Evolutionary conservation across 1,140 invertebrate genomes (phyloP), one percentile per base, ranked within the genome.

Genomic region (Rhyzopertha dominica): DNA sequence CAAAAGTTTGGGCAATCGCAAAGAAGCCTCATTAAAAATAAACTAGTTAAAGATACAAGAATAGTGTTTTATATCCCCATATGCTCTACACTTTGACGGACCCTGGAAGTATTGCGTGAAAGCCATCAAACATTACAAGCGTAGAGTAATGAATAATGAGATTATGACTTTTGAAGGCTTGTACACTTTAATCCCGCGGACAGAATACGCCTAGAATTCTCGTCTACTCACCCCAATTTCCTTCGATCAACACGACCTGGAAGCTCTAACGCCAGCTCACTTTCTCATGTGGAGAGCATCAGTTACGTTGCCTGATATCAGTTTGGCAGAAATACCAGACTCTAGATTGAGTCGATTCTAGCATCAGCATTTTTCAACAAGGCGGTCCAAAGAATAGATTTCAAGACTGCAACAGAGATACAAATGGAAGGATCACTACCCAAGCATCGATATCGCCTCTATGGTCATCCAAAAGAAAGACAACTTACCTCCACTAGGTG

Each of bases 81-180:
- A 37, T 4, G 59, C 66, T n/a, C 62, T 63, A 5, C 61, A 70
- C 53, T 69, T 72, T 45, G 68, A 69, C 16, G 68, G 68, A 7
- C 16, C 67, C 13, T 69, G 65, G 56, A 71, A 73, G 47, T 43
- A 59, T 2, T 60, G 54, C 1, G 58, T 73, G 1, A 67, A 67
- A 49, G 49, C 46, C 12, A 49, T 60, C 5, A 73, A 72, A 43
- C 51, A 51, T 29, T 65, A 67, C 44, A 36, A 69, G 4, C 31
- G 50, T 12, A 47, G 56, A 2, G 49, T 55, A 5, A 20, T 59
- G 5, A 51, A 50, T 7, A 51, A 29, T 48, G 22, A n/a, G n/a
- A n/a, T n/a, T n/a, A n/a, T n/a, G n/a, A n/a, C n/a, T n/a, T n/a
- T n/a, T n/a, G n/a, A n/a, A n/a, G n/a, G n/a, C n/a, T n/a, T n/a